Evolutionary conservation across 2,888 invertebrate genomes (phyloP), one percentile per base, ranked within the genome.

Genomic region (Drosophila dives): DNA sequence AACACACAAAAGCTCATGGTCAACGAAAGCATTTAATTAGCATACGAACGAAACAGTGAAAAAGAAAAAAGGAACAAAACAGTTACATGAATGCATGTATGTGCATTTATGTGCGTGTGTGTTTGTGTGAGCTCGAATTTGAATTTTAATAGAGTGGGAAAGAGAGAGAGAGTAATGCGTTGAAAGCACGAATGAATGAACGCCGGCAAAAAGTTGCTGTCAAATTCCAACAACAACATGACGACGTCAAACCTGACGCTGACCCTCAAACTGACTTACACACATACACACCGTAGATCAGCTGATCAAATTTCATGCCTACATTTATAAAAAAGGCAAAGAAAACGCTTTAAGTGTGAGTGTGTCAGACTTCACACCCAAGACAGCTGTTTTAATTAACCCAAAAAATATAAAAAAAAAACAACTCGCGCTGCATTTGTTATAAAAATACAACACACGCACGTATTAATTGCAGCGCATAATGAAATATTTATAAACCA

Each of bases 21-120:
- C 90, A 86, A 88, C 81, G 89, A 86, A 90, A 90, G 89, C 86
- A 86, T 86, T 86, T 83, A 90, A 86, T 86, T 86, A 86, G 79
- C 90, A 86, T 86, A 85, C 63, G 72, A 64, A 15, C 48, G 49
- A 62, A 56, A 56, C 62, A 62, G 59, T 15, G 60, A 67, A 45
- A 23, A 65, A 56, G 23, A 56, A 55, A 49, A 38, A 59, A 36
- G 34, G 36, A 53, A 59, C 20, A 73, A 64, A 70, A 77, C 64
- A 50, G 60, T 64, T 62, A 72, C 64, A 70, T 63, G 20, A 17
- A 23, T 42, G 32, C 32, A 32, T 32, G 42, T 11, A 3, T 32
- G 20, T 29, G 11, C 29, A 29, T 29, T 29, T 29, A 29, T 40
- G 55, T 64, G 66, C 66, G 61, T 77, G 71, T 26, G 49, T 32